Conservation (phyloP, 2,888 invertebrate genomes). For the Hyles lineata region DNA sequence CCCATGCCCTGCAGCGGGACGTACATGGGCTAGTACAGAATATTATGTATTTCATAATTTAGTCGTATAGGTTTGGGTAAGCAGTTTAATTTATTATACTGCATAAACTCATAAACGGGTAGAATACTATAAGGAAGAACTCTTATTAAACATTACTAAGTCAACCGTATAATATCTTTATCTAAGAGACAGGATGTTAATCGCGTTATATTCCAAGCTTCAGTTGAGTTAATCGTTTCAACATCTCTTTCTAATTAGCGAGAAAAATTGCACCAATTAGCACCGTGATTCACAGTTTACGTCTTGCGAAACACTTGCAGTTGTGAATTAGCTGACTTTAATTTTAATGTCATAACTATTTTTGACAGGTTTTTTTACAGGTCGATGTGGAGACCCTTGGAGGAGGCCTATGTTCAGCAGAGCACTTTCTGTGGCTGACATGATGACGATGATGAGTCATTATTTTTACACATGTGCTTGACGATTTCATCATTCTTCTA, state of each 20-base stretch:
- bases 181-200: constrained; percentile 1
- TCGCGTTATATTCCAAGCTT: constrained; percentile 18
- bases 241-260: constrained; percentile 50
- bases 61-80: too few species aligned
- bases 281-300: constrained; percentile 51
- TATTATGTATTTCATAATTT: too few species aligned
- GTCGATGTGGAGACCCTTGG: too few species aligned
- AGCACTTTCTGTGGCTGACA: too few species aligned
- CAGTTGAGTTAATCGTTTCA: constrained; percentile 20
- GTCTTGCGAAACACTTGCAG: constrained; percentile 49
- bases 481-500: background rate
- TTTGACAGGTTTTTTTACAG: background rate
- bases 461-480: background rate
- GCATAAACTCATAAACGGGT: too few species aligned
- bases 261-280: constrained; percentile 64
- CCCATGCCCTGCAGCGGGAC: too few species aligned
- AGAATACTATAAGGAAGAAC: too few species aligned
- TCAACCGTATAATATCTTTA: background rate
- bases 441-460: too few species aligned
- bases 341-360: constrained; percentile 24
- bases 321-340: constrained; percentile 36
- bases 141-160: too few species aligned
- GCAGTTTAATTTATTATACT: too few species aligned
- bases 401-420: too few species aligned
- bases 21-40: too few species aligned